A percentile compares a stretch with the other conserved stretches of the same genome.
phyloP scores from a whole-genome alignment of 2,113 vertebrate species.

The Pycnonotus jocosus region DNA sequence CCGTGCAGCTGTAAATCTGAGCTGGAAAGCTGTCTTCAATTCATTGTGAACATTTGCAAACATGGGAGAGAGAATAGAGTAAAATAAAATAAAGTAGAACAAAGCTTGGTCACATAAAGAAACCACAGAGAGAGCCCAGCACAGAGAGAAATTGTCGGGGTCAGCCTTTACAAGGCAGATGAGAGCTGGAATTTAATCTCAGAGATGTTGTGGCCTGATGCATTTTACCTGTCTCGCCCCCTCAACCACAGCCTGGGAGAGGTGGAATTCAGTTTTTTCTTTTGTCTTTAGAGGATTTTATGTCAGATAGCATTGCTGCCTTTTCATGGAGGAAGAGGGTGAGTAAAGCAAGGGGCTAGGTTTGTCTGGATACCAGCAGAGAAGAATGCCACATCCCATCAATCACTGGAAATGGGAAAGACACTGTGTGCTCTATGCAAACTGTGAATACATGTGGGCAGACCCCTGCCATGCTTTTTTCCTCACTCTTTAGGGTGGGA shows the following conservation, averaged over 20 bases:
- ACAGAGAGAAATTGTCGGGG: neutral
- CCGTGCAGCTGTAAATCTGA: conserved; percentile 43
- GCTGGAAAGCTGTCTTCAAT: neutral
- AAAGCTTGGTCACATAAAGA: neutral
- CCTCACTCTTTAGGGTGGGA: neutral
- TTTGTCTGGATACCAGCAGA: neutral
- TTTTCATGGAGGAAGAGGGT: neutral
- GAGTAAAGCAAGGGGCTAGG: neutral
- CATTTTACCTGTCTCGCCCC: conserved; percentile 15
- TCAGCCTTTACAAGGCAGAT: neutral
- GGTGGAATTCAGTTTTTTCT: neutral
- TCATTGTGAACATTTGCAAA: neutral
- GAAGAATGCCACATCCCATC: neutral
- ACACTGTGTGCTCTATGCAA: neutral
- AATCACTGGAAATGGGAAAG: neutral
- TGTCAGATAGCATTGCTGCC: neutral
- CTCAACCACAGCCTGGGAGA: conserved; percentile 3
- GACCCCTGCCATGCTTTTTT: neutral
- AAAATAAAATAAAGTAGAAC: neutral
- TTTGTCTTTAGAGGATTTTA: neutral
- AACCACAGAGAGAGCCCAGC: neutral
- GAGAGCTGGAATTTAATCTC: neutral
- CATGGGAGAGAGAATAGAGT: neutral
- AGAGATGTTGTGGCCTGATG: neutral
- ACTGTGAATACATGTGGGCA: neutral